Conservation (phyloP, 2,113 vertebrate genomes). For the Alethe diademata region DNA sequence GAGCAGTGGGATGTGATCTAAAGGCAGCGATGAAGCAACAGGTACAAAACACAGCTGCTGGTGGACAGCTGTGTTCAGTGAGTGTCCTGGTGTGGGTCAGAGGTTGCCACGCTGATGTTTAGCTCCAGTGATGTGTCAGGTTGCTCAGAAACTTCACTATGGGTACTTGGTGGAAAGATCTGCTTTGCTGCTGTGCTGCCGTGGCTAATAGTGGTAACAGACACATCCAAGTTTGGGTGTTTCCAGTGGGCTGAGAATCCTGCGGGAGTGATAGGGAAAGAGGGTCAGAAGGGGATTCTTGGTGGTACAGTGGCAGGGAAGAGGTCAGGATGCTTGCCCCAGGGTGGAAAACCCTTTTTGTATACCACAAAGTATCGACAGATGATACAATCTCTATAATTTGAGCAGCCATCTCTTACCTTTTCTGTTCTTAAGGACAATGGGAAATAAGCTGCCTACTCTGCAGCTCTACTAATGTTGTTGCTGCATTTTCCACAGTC, state of each 20-base stretch:
- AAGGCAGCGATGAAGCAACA: not conserved
- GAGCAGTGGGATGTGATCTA: not conserved
- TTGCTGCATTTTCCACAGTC: not conserved
- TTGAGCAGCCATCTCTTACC: not conserved
- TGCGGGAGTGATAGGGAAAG: not conserved
- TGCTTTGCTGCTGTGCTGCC: not conserved
- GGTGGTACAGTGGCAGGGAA: not conserved
- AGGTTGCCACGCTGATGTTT: not conserved
- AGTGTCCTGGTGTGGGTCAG: not conserved
- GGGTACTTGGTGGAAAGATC: not conserved
- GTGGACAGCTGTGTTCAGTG: not conserved
- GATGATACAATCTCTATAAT: not conserved
- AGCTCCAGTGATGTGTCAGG: not conserved
- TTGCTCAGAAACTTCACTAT: not conserved
- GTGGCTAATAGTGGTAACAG: not conserved
- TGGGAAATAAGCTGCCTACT: not conserved
- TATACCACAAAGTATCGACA: rapidly evolving
- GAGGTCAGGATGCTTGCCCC: not conserved
- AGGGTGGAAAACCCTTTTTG: not conserved
- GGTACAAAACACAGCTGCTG: not conserved
- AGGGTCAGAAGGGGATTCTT: not conserved
- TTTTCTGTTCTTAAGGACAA: not conserved
- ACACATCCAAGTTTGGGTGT: not conserved
- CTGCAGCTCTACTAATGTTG: not conserved
- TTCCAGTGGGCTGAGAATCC: not conserved